Percentiles rank a stretch among this genome's conserved stretches.
phyloP scores from a whole-genome alignment of 2,888 invertebrate species.

The Eupithecia subfuscata region DNA sequence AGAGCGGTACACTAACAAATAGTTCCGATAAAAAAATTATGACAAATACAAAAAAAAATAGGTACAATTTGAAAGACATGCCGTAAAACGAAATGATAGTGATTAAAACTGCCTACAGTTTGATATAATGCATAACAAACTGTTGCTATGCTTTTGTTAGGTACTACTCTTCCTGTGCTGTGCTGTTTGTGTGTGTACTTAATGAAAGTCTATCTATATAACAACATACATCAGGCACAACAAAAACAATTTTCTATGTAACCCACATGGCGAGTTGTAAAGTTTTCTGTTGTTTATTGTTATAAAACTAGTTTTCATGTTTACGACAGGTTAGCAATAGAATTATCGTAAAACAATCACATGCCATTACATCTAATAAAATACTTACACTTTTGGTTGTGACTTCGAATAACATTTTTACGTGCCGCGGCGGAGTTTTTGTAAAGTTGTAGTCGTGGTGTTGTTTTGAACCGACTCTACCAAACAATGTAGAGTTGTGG shows the following conservation, averaged over 20 bases:
- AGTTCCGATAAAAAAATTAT: too few species aligned
- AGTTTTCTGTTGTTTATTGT: constrained; percentile 8
- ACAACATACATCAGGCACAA: not conserved
- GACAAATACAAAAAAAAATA: too few species aligned
- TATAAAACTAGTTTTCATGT: constrained; percentile 3
- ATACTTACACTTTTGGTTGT: not conserved
- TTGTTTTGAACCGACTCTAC: not conserved
- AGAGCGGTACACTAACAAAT: too few species aligned
- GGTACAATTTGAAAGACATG: too few species aligned
- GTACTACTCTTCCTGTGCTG: too few species aligned
- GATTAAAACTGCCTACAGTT: not conserved
- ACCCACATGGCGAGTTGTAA: not conserved
- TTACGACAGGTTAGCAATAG: constrained; percentile 1
- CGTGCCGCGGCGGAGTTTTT: not conserved
- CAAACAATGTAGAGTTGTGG: not conserved
- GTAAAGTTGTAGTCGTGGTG: not conserved
- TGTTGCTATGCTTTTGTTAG: too few species aligned
- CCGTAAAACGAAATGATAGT: not conserved
- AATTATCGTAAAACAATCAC: constrained; percentile 16
- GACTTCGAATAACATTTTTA: not conserved
- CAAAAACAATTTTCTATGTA: not conserved
- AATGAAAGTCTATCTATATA: too few species aligned
- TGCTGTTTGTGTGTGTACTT: too few species aligned
- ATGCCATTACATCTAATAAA: constrained; percentile 6
- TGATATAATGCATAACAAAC: not conserved